These are phyloP conservation scores for Pteruthius melanotis DNA, from an alignment of 2,113 vertebrate genomes.

Conservation along the genomic window DNA sequence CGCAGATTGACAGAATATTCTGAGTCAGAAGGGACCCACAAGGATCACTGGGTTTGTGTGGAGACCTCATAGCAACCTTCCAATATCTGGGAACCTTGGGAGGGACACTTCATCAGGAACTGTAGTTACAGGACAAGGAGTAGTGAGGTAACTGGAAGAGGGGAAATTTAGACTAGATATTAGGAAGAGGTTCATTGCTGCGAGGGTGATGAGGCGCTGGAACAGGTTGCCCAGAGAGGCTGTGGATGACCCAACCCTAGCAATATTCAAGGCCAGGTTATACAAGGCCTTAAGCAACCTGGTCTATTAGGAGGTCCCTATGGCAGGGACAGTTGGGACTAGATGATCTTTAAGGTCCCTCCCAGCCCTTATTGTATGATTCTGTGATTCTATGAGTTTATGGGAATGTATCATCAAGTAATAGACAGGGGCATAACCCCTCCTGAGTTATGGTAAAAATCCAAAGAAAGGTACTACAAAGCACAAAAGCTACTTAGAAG, in stretches of 20 bases:
- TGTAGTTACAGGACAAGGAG: too few species aligned
- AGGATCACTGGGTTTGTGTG: neutral
- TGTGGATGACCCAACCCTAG: neutral
- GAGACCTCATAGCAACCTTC: neutral
- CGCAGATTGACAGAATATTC: neutral
- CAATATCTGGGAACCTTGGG: neutral
- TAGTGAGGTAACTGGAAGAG: neutral
- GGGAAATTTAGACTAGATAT: neutral
- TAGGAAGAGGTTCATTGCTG: neutral
- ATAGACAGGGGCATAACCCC: neutral
- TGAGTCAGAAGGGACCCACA: neutral
- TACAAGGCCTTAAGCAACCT: neutral
- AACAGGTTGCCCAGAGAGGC: neutral
- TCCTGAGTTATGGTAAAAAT: neutral
- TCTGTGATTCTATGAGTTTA: neutral
- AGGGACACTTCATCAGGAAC: neutral
- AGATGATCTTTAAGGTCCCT: neutral
- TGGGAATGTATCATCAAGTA: neutral
- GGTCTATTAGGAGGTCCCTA: neutral
- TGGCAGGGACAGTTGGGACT: neutral
- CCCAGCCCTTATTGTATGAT: neutral
- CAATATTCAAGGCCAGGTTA: neutral
- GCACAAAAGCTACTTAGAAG: neutral
- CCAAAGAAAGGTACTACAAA: neutral
- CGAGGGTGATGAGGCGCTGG: neutral